Base-by-base conservation (phyloP, 2,888 invertebrate species). In the Drosophila yooni region DNA sequence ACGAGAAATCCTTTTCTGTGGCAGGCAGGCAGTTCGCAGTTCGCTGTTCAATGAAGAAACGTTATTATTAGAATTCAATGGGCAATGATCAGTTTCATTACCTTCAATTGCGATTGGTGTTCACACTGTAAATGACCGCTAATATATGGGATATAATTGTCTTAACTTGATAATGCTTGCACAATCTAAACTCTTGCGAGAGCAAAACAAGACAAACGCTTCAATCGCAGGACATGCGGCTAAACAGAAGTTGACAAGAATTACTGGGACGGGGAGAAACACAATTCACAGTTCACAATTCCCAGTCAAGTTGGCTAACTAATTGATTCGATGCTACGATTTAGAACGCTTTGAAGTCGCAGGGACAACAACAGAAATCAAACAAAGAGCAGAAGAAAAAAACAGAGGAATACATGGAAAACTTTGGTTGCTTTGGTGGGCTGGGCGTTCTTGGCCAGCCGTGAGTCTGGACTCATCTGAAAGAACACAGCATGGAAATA, bases 401-500 rank as follows among this genome's bases (percentile, higher is more conserved):
- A 68, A 59, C 60, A 4, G 27, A 43, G 4, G 10, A 40, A 40
- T 48, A 38, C n/a, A n/a, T 33, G 8, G 34, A 74, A 79, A 85
- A 70, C 80, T 70, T 68, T 78, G 72, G 56, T 54, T 76, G 40
- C 60, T 15, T 25, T 46, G 25, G 15, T 8, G 25, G 25, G 15
- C 46, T 46, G 25, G 15, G 25, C 15, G 2, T 46, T 15, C 7
- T 15, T 25, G 27, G 25, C 25, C 46, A 46, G 46, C 43, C 61
- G 60, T 27, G 72, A 82, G 70, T 58, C 76, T 73, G 46, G 67
- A 52, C 33, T n/a, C 65, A 85, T 83, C 86, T 82, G 81, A 85
- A 82, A 84, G 34, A 69, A 77, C 33, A 80, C 56, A 58, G 64
- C 76, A 80, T 59, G 54, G 52, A 85, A 82, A 85, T 85, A 68